Evolutionary conservation across 2,888 invertebrate genomes (phyloP).

Genomic region (Strigamia transsilvanica): DNA sequence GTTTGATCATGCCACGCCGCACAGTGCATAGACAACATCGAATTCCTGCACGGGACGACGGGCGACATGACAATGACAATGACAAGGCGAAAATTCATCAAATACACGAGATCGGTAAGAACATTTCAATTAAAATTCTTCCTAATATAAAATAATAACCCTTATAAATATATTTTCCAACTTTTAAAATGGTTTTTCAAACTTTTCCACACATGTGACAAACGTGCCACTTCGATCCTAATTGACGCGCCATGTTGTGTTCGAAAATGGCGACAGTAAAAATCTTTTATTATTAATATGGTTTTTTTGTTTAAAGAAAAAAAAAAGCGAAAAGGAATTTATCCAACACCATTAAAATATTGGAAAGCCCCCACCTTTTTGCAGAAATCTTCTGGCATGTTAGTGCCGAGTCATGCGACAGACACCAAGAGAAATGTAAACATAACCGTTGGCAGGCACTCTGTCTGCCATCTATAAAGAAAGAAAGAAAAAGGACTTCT

Average conservation of each 20-base stretch:
- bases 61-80: no score
- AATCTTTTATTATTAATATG: background rate
- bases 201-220: background rate
- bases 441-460: slow-evolving; percentile 39
- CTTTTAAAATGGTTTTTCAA: background rate
- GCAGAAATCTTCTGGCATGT: slow-evolving; percentile 3
- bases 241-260: no score
- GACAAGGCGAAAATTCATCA: no score
- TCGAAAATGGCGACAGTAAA: background rate
- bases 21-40: background rate
- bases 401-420: slow-evolving; percentile 31
- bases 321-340: background rate
- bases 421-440: slow-evolving; percentile 35
- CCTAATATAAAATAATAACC: no score
- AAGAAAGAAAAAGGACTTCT: background rate
- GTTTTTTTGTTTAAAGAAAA: background rate
- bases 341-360: background rate
- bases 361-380: slow-evolving; percentile 4
- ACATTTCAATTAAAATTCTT: no score
- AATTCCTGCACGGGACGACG: no score
- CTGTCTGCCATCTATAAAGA: slow-evolving; percentile 15
- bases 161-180: no score
- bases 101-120: no score
- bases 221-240: no score
- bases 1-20: background rate